phyloP scores from a whole-genome alignment of 1,140 invertebrate species.

The Nomia melanderi region DNA sequence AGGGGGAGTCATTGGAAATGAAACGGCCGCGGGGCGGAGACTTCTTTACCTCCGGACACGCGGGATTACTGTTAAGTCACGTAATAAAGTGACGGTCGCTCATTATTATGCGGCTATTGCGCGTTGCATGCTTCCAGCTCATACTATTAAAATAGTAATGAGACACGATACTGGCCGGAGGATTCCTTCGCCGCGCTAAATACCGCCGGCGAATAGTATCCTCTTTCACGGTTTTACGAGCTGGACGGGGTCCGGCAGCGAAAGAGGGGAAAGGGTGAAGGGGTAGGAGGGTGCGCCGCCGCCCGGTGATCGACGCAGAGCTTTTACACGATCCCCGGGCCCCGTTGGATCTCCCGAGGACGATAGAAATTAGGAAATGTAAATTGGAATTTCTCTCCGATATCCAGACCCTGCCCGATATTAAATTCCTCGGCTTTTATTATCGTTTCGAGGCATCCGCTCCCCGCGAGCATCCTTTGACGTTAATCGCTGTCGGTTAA shows the following conservation, averaged over 20 bases:
- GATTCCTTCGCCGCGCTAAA: constrained; percentile 28
- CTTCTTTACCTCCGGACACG: constrained; percentile 6
- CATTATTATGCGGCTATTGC: constrained; percentile 45
- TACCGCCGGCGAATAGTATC: constrained; percentile 24
- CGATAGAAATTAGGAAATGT: constrained; percentile 5
- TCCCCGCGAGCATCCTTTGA: background rate
- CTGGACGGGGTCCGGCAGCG: background rate
- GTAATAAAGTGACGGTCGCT: constrained; percentile 38
- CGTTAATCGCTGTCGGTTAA: constrained; percentile 4
- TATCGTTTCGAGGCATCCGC: constrained; percentile 8
- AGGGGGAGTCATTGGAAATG: background rate
- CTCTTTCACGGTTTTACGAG: background rate
- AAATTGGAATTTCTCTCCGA: constrained; percentile 11
- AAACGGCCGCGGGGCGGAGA: background rate
- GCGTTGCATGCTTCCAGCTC: constrained; percentile 32
- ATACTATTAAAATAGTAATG: constrained; percentile 46
- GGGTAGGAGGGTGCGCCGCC: no score
- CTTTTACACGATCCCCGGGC: background rate
- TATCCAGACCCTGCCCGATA: background rate
- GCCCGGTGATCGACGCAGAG: background rate
- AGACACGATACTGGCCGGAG: constrained; percentile 12
- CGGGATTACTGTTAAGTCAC: constrained; percentile 28
- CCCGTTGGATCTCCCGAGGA: background rate
- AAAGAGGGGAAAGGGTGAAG: no score
- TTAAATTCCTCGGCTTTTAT: constrained; percentile 15